phyloP scores from a whole-genome alignment of 2,113 vertebrate species.

The Syngnathoides biaculeatus region DNA sequence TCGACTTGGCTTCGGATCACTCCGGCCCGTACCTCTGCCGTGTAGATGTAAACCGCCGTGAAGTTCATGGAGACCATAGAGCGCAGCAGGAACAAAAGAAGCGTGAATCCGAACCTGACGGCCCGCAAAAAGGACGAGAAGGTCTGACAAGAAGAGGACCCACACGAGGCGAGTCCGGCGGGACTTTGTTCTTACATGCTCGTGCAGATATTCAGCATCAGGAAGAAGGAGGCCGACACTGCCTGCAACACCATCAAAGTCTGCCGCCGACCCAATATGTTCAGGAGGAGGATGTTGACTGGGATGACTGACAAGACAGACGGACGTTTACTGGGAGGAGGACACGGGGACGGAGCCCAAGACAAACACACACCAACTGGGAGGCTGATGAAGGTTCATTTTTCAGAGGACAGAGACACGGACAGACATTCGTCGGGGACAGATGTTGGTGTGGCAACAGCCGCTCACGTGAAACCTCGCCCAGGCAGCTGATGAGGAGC shows the following conservation, averaged over 20 bases:
- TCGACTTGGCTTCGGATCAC: too few species aligned
- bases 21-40: constrained; percentile 81
- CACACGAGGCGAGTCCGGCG: not conserved
- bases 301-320: constrained; percentile 78
- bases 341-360: not conserved
- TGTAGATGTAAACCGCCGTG: constrained; percentile 95
- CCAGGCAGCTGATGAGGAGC: constrained; percentile 86
- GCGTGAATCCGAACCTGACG: constrained; percentile 75
- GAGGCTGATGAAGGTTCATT: not conserved
- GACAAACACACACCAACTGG: too few species aligned
- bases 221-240: constrained; percentile 80
- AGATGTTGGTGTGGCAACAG: too few species aligned
- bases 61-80: constrained; percentile 92
- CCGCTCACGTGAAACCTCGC: constrained; percentile 83
- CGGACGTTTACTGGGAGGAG: not conserved
- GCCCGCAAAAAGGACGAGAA: not conserved
- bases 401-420: not conserved
- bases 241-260: constrained; percentile 82
- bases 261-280: constrained; percentile 79
- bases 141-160: not conserved
- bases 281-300: constrained; percentile 84
- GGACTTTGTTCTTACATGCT: constrained; percentile 74
- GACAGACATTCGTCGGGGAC: not conserved
- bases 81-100: constrained; percentile 86
- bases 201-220: constrained; percentile 86